These are phyloP conservation scores for Phycodurus eques DNA, from an alignment of 2,113 vertebrate species.

Conservation along the genomic window DNA sequence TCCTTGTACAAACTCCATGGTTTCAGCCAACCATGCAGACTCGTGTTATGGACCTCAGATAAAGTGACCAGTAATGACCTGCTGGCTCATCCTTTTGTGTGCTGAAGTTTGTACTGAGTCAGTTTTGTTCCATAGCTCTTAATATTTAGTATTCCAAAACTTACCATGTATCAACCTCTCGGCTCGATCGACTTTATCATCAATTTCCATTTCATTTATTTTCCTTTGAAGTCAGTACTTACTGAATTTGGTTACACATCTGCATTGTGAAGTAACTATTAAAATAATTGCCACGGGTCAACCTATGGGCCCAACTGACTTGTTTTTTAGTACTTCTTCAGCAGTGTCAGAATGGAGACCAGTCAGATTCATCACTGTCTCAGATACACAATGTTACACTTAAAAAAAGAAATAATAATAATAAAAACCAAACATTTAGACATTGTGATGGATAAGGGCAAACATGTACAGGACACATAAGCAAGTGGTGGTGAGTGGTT, in stretches of 20 bases:
- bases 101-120: constrained; percentile 15
- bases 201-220: neutral
- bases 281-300: too few relatives aligned
- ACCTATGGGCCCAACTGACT: neutral
- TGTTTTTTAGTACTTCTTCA: constrained; percentile 31
- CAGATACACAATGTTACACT: constrained; percentile 56
- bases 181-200: neutral
- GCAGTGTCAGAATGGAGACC: constrained; percentile 60
- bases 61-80: constrained; percentile 82
- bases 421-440: constrained; percentile 29
- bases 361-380: constrained; percentile 81
- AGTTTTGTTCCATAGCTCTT: neutral
- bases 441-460: constrained; percentile 71
- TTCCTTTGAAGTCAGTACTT: too few relatives aligned
- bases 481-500: constrained; percentile 66
- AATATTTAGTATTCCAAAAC: neutral
- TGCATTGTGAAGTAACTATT: too few relatives aligned
- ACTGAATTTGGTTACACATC: too few relatives aligned
- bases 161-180: neutral
- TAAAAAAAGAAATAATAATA: neutral
- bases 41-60: constrained; percentile 81
- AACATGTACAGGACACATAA: constrained; percentile 77
- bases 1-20: constrained; percentile 41
- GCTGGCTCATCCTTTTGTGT: constrained; percentile 77
- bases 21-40: constrained; percentile 94